phyloP scores from a whole-genome alignment of 1,140 invertebrate genomes.

The Drosophila yakuba region DNA sequence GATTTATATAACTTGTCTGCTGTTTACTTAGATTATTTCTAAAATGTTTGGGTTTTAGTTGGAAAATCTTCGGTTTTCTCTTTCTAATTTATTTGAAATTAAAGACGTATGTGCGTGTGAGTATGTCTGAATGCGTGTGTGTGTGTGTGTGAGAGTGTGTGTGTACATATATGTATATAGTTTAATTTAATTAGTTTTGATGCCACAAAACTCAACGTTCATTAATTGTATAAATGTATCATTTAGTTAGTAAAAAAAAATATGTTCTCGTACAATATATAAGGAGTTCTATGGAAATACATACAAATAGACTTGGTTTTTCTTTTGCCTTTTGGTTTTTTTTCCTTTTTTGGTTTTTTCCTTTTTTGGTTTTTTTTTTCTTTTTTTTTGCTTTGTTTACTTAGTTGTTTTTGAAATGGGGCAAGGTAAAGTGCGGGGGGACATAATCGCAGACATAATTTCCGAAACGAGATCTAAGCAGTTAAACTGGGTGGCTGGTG shows the following conservation, averaged over 20 bases:
- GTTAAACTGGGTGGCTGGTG: constrained; percentile 10
- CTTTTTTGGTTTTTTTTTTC: not conserved
- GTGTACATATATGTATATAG: constrained; percentile 21
- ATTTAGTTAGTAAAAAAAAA: constrained; percentile 45
- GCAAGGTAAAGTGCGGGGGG: constrained; percentile 5
- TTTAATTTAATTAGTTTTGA: constrained; percentile 40
- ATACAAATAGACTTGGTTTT: constrained; percentile 43
- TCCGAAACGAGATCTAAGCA: constrained; percentile 20
- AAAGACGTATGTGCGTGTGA: constrained; percentile 24
- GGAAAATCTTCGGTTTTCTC: constrained; percentile 3
- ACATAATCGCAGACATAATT: constrained; percentile 3
- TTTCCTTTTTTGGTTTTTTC: not conserved
- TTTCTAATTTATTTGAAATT: constrained; percentile 18
- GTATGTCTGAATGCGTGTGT: constrained; percentile 22
- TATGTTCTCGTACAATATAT: constrained; percentile 29
- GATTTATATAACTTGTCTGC: constrained; percentile 43
- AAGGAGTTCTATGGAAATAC: constrained; percentile 51
- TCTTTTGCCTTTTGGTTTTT: not conserved
- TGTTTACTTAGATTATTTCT: constrained; percentile 50
- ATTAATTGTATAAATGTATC: constrained; percentile 42
- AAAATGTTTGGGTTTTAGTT: constrained; percentile 33
- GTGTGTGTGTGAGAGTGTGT: constrained; percentile 9
- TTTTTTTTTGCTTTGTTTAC: not conserved
- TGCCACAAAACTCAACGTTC: constrained; percentile 42
- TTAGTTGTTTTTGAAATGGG: constrained; percentile 2